Conservation (phyloP, 2,888 invertebrate genomes). For the Melipona beecheii region DNA sequence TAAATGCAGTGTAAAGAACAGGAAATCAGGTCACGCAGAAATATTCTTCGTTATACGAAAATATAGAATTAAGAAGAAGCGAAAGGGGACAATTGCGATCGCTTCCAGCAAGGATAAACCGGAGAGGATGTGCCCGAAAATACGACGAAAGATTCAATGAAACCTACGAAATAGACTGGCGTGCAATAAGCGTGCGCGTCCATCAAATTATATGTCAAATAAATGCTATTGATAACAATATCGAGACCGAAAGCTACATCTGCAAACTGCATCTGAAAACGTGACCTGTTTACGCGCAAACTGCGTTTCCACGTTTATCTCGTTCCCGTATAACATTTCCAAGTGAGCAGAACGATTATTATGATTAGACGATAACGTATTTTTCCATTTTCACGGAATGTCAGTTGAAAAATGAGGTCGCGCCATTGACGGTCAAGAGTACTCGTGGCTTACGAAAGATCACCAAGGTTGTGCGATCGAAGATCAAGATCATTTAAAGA, state of each 20-base stretch:
- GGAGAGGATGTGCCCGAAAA: not conserved
- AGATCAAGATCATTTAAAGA: not conserved
- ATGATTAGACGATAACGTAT: conserved; percentile 51
- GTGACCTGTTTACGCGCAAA: conserved; percentile 4
- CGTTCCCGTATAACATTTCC: conserved; percentile 40
- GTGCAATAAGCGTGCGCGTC: not conserved
- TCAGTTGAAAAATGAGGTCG: not conserved
- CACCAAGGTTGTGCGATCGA: not conserved
- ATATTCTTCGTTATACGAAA: not conserved
- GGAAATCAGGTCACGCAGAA: not conserved
- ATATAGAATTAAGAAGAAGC: not conserved
- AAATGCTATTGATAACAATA: conserved; percentile 51
- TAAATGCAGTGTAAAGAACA: not conserved
- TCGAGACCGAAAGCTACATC: conserved; percentile 18
- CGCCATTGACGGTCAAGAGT: not conserved
- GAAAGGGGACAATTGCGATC: not conserved
- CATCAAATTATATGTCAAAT: conserved; percentile 47
- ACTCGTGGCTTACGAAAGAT: not conserved
- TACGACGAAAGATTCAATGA: conserved; percentile 34
- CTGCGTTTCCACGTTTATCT: conserved; percentile 49
- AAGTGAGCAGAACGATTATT: conserved; percentile 60
- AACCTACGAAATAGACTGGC: conserved; percentile 46
- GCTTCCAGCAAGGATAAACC: not conserved
- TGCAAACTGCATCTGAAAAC: conserved; percentile 43
- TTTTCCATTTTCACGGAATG: conserved; percentile 45